Evolutionary conservation across 2,888 invertebrate genomes (phyloP).

Genomic region (Spisula solida): DNA sequence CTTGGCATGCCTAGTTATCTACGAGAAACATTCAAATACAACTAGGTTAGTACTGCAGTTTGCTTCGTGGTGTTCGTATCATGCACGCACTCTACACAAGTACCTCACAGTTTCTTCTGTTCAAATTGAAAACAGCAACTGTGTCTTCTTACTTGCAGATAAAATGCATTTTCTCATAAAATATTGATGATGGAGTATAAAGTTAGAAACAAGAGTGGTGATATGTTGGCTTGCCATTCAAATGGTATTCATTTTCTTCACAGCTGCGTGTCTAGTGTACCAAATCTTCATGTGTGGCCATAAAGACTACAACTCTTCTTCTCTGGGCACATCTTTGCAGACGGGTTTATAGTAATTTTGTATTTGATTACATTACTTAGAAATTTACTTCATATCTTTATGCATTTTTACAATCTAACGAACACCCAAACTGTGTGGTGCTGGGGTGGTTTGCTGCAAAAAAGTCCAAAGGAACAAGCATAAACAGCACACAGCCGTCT

Average conservation of each 20-base stretch:
- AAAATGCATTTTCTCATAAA: slow-evolving; percentile 19
- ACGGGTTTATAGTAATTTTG: not conserved
- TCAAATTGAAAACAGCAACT: slow-evolving; percentile 19
- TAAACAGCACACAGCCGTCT: too few relatives aligned
- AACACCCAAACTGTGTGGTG: too few relatives aligned
- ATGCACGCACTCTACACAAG: not conserved
- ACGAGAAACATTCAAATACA: not conserved
- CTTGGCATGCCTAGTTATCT: not conserved
- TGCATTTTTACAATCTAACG: too few relatives aligned
- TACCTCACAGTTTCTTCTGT: not conserved
- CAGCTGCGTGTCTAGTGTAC: not conserved
- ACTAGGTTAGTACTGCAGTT: not conserved
- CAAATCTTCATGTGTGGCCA: slow-evolving; percentile 11
- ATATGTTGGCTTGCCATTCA: slow-evolving; percentile 3
- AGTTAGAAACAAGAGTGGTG: not conserved
- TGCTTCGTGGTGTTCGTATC: not conserved
- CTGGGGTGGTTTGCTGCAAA: too few relatives aligned
- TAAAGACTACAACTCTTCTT: not conserved
- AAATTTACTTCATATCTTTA: not conserved
- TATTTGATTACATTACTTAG: not conserved
- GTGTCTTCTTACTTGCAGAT: slow-evolving; percentile 6
- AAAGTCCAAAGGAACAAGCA: too few relatives aligned
- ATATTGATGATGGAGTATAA: not conserved
- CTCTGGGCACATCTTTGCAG: not conserved
- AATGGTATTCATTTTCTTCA: not conserved